Conservation (phyloP, 2,797 vertebrate genomes). For the Eidolon dupreanum region DNA sequence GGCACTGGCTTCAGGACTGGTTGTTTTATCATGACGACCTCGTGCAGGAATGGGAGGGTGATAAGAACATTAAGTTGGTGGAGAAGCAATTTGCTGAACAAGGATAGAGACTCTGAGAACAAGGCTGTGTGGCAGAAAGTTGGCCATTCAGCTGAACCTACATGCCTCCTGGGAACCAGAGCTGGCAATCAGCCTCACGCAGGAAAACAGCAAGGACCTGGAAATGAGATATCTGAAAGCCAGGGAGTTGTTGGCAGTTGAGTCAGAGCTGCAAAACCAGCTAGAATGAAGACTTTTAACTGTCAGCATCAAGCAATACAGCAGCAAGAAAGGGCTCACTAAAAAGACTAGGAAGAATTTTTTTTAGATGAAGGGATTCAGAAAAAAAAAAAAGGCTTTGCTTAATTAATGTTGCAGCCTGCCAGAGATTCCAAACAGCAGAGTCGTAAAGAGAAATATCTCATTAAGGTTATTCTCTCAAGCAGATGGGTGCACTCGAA, state of each 20-base stretch:
- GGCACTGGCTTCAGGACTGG: background rate
- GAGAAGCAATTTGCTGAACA: conserved; percentile 43
- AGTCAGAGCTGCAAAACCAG: conserved; percentile 59
- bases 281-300: conserved; percentile 47
- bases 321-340: background rate
- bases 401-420: conserved; percentile 39
- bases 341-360: background rate
- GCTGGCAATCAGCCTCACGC: conserved; percentile 15
- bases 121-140: conserved; percentile 6
- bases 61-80: background rate
- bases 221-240: conserved; percentile 69
- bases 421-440: background rate
- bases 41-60: background rate
- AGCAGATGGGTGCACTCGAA: background rate
- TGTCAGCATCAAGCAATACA: background rate
- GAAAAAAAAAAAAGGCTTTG: conserved; percentile 42
- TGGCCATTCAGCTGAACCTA: conserved; percentile 17
- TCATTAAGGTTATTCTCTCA: conserved; percentile 10
- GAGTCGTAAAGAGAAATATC: conserved; percentile 43
- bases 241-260: conserved; percentile 47
- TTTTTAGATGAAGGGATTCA: conserved; percentile 31
- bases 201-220: conserved; percentile 34
- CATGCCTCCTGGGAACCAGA: conserved; percentile 34
- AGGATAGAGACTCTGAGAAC: conserved; percentile 31
- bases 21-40: background rate